These are phyloP conservation scores for Notothenia coriiceps DNA, from an alignment of 2,113 vertebrate species.

Conservation along the genomic window DNA sequence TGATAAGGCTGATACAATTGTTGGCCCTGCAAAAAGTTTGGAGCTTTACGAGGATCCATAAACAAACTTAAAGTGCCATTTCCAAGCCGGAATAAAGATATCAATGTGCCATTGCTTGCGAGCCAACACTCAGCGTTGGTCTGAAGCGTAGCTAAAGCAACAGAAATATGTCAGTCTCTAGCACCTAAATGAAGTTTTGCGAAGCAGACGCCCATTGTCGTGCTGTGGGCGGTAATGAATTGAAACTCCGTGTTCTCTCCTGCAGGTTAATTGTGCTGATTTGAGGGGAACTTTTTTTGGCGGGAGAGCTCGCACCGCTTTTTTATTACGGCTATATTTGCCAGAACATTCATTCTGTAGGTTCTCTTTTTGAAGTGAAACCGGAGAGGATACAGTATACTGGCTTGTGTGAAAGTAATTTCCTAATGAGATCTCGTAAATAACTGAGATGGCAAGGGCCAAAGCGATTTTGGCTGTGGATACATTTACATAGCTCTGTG, in stretches of 20 bases:
- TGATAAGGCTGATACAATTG: conserved; percentile 36
- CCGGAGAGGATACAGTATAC: conserved; percentile 44
- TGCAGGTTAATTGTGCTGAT: conserved; percentile 79
- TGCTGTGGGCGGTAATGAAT: conserved; percentile 61
- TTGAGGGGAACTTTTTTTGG: conserved; percentile 55
- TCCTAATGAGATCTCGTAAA: conserved; percentile 80
- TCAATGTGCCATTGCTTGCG: not conserved
- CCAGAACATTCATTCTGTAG: conserved; percentile 77
- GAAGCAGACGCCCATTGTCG: conserved; percentile 55
- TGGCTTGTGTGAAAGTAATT: conserved; percentile 74
- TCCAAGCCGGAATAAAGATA: conserved; percentile 8
- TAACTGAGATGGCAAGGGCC: conserved; percentile 62
- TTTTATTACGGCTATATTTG: conserved; percentile 77
- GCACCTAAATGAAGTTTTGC: conserved; percentile 34
- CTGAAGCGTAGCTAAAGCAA: conserved; percentile 31
- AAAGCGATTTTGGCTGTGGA: conserved; percentile 65
- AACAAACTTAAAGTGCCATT: conserved; percentile 32
- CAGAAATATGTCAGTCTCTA: conserved; percentile 41
- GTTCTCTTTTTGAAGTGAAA: conserved; percentile 66
- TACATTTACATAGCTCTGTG: conserved; percentile 67
- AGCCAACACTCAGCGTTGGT: not conserved
- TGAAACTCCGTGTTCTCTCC: conserved; percentile 59
- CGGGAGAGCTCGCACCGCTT: conserved; percentile 41
- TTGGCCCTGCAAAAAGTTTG: conserved; percentile 32
- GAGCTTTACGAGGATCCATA: conserved; percentile 13